Base-by-base conservation (phyloP, 2,113 vertebrate genomes). In the Spermophilus dauricus region DNA sequence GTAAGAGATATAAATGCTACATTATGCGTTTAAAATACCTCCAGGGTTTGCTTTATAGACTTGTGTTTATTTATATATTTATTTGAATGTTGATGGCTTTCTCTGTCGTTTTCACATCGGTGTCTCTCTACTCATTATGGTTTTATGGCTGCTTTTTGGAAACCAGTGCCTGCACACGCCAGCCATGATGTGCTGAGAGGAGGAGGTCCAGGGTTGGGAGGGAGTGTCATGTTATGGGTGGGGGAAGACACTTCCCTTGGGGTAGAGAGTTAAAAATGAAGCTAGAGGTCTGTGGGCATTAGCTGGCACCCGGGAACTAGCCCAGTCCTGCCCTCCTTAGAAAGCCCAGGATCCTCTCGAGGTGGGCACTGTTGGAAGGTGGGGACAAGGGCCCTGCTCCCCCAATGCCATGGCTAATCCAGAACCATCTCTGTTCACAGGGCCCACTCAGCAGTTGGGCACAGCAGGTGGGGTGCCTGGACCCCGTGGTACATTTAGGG, bases 71-170 rank as follows among this genome's bases (percentile, higher is more conserved):
- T 97, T 97, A 96, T 98, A 98, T 98, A 97, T 98, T 98, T 97
- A 97, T 98, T 98, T 97, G 98, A 98, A 98, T 98, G 98, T 98
- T 99, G 98, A 99, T 98, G 98, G 93, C 97, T 96, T 98, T 98
- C 95, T 0, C 0, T 98, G 97, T 98, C 97, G 97, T 98, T 99
- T 98, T 89, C 98, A 88, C 73, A 70, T 98, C 96, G 98, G 96
- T 96, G 97, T 98, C 97, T 98, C 95, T 69, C 91, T 95, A 90
- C 94, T 98, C 98, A 98, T 99, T 98, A 98, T 4, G n/a, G 86
- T 98, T 99, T 99, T 98, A 98, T 98, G 98, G 98, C 97, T 30
- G 91, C 97, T 94, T 98, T 98, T 99, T 97, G 98, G 98, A 98
- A 98, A 98, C 97, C 97, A 95, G 97, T 97, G 97, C 87, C 92